phyloP scores from a whole-genome alignment of 2,113 vertebrate species.

The Tenebrosternarchus preto region DNA sequence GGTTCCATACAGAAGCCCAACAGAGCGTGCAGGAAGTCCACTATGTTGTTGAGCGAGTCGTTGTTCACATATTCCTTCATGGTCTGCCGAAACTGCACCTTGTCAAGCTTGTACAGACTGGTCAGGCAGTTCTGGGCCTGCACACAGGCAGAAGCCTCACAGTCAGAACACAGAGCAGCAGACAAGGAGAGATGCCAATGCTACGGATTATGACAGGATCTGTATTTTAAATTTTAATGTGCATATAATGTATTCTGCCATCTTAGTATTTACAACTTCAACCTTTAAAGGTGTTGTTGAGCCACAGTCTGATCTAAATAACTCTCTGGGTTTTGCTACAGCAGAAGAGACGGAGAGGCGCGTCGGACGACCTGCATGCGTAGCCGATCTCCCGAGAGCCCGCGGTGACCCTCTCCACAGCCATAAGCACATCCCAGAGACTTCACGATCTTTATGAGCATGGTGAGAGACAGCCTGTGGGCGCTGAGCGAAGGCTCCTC shows the following conservation, averaged over 20 bases:
- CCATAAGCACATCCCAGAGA: conserved; percentile 97
- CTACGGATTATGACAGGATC: neutral
- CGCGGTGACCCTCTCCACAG: conserved; percentile 97
- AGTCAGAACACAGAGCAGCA: conserved; percentile 3
- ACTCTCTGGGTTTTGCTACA: no score
- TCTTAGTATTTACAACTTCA: no score
- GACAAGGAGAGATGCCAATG: neutral
- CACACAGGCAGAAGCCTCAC: conserved; percentile 29
- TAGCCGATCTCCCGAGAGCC: conserved; percentile 95
- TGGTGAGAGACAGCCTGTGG: conserved; percentile 92
- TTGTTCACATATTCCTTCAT: conserved; percentile 98
- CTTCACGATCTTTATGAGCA: conserved; percentile 98
- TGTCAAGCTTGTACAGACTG: conserved; percentile 95
- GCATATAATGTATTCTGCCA: no score
- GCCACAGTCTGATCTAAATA: no score
- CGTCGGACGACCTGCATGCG: conserved; percentile 87
- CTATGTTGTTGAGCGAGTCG: conserved; percentile 98
- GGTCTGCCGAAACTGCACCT: conserved; percentile 94
- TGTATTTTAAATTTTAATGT: no score
- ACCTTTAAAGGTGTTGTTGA: no score
- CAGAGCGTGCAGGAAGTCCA: conserved; percentile 98
- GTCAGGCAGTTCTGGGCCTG: conserved; percentile 97
- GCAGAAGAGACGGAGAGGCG: no score
- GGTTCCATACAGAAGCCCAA: conserved; percentile 99
- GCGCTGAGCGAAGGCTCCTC: conserved; percentile 81